Conservation (phyloP, 2,888 invertebrate genomes). For the Melolontha melolontha region DNA sequence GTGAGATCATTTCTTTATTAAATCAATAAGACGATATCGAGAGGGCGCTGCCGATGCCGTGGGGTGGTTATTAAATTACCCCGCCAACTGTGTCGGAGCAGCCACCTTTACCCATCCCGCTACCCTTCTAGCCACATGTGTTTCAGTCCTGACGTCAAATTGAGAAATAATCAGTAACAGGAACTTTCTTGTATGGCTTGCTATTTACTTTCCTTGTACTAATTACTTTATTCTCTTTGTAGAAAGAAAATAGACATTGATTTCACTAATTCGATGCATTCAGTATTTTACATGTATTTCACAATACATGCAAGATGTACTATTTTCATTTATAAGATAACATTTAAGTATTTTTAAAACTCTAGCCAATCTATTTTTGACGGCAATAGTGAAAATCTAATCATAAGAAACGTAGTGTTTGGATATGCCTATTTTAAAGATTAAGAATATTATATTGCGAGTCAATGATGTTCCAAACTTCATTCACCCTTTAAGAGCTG, state of each 20-base stretch:
- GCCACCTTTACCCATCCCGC: constrained; percentile 45
- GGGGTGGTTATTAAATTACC: constrained; percentile 63
- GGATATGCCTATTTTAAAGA: too few relatives aligned
- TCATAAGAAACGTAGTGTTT: too few relatives aligned
- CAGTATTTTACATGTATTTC: too few relatives aligned
- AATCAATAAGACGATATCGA: constrained; percentile 62
- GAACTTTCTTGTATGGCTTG: neutral
- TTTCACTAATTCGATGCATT: too few relatives aligned
- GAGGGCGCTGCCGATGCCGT: constrained; percentile 53
- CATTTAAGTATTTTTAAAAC: too few relatives aligned
- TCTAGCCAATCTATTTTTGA: too few relatives aligned
- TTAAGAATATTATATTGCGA: too few relatives aligned
- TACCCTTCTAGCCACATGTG: constrained; percentile 41
- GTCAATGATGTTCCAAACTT: too few relatives aligned
- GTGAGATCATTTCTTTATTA: constrained; percentile 62
- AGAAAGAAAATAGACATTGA: neutral
- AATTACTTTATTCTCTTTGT: neutral
- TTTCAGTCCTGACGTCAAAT: constrained; percentile 29
- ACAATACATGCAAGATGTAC: too few relatives aligned
- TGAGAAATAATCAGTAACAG: constrained; percentile 40
- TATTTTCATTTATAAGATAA: too few relatives aligned
- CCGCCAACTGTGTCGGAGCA: constrained; percentile 54
- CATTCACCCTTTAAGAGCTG: too few relatives aligned
- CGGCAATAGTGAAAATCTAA: too few relatives aligned
- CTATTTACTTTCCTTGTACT: neutral